Percentiles rank a stretch among this genome's conserved stretches.
Conservation (phyloP, 2,888 invertebrate genomes). For the Flabesymbios commensalis region DNA sequence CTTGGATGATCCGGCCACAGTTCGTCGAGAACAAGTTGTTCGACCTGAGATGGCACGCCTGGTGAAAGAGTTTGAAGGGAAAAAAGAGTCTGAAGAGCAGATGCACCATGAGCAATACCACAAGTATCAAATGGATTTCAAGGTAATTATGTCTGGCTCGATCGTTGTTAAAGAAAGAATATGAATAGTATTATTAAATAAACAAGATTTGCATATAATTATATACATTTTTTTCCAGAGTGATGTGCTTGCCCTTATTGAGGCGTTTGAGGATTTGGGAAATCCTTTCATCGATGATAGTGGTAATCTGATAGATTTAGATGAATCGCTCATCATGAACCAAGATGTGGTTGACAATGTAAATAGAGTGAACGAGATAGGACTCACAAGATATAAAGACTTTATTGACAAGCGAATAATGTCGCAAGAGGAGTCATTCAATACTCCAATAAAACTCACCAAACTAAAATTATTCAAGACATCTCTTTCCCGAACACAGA, state of each 20-base stretch:
- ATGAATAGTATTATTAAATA: not conserved
- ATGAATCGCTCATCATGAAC: slow-evolving; percentile 6
- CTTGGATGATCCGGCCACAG: slow-evolving; percentile 8
- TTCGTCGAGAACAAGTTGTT: slow-evolving; percentile 4
- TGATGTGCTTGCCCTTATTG: slow-evolving; percentile 18
- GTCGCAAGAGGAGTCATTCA: not conserved
- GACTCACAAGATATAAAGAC: not conserved
- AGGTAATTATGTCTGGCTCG: slow-evolving; percentile 11
- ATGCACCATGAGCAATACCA: slow-evolving; percentile 22
- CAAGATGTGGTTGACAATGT: slow-evolving; percentile 7
- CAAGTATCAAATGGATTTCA: slow-evolving; percentile 14
- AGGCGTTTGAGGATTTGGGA: slow-evolving; percentile 20
- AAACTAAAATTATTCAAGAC: no score
- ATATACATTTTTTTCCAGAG: slow-evolving; percentile 2
- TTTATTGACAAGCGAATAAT: slow-evolving; percentile 1
- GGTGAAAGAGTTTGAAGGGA: slow-evolving; percentile 14
- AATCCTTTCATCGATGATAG: slow-evolving; percentile 20
- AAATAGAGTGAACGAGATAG: not conserved
- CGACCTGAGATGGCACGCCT: slow-evolving; percentile 19
- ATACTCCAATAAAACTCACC: no score
- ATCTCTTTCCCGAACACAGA: no score
- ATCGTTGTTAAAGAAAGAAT: not conserved
- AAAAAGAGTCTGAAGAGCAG: slow-evolving; percentile 19
- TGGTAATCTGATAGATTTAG: no score
- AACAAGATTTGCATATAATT: not conserved